Base-by-base conservation (phyloP, 2,113 vertebrate genomes). In the Hemiscyllium ocellatum region DNA sequence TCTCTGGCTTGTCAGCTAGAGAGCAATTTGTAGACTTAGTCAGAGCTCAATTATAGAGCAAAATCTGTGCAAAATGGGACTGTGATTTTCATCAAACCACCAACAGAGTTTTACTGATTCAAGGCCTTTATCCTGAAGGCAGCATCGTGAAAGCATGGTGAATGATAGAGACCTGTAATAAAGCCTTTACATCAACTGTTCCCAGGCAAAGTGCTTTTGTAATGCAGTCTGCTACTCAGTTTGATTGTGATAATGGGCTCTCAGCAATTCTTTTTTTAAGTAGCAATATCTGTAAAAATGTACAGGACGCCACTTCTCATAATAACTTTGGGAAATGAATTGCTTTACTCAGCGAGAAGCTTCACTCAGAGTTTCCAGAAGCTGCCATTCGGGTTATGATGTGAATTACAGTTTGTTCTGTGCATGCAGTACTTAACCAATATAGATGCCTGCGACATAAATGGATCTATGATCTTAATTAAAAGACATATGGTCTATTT, bases 201-300 rank as follows among this genome's bases (percentile, higher is more conserved):
- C 56, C 56, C 87, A 37, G 87, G 52, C 87, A n/a, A 61, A 91
- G 87, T 91, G 87, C 87, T 91, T 89, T 89, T 52, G 86, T 89
- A 89, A 89, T 56, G 50, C 86, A 89, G 50, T 52, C 24, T 56
- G 50, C 26, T 33, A 90, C 33, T 66, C 29, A 65, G 33, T 66
- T 22, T 93, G 89, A 93, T 93, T 93, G 89, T 66, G 29, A 91
- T 66, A 19, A 93, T 93, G 61, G 89, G 89, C 37, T 93, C 61
- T 22, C 89, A 37, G 89, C 89, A 93, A 68, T 22, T 65, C 89
- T 65, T 66, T 66, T 65, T 68, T 66, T 68, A 93, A 93, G 61
- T 5, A 37, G 61, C 61, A 37, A 93, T 66, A 66, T 68, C 89
- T 66, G 65, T 93, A 66, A 93, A 93, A 37, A 37, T 93, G 61